Conservation (phyloP, 2,888 invertebrate genomes). For the Agapostemon virescens region DNA sequence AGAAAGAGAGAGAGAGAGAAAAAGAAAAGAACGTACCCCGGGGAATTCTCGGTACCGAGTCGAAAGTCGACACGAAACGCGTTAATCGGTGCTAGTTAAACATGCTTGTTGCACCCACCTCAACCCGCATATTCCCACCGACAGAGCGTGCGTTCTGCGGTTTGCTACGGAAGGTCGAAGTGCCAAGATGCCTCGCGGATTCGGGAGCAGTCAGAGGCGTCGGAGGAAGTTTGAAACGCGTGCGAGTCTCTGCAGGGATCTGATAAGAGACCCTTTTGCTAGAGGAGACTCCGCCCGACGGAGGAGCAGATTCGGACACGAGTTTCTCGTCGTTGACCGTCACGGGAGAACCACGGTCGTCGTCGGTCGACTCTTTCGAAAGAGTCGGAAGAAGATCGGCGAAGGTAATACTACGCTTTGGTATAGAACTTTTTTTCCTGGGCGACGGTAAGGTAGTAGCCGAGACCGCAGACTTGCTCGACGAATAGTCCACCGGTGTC, state of each 20-base stretch:
- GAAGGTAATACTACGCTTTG: conserved; percentile 75
- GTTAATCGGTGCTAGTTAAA: conserved; percentile 53
- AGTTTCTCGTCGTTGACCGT: conserved; percentile 60
- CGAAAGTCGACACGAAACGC: conserved; percentile 20
- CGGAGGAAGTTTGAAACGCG: conserved; percentile 76
- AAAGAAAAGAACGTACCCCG: conserved; percentile 12
- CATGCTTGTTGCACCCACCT: conserved; percentile 78
- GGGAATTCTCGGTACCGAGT: conserved; percentile 29
- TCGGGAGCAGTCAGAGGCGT: conserved; percentile 77
- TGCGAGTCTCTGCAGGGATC: conserved; percentile 56
- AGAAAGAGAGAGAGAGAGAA: conserved; percentile 3
- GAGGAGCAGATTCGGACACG: conserved; percentile 46
- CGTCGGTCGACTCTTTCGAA: conserved; percentile 39
- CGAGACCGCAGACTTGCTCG: conserved; percentile 63
- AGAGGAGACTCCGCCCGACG: conserved; percentile 33
- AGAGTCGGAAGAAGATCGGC: conserved; percentile 70
- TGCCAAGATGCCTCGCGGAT: conserved; percentile 67
- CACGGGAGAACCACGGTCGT: conserved; percentile 37
- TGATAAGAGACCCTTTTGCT: conserved; percentile 51
- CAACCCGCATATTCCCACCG: conserved; percentile 74
- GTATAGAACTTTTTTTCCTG: conserved; percentile 63
- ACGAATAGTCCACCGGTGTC: conserved; percentile 74
- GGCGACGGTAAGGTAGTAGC: conserved; percentile 70
- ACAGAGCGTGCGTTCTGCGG: conserved; percentile 80
- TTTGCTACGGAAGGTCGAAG: conserved; percentile 72